Conservation (phyloP, 1,140 invertebrate genomes). For the Pentalonia nigronervosa region DNA sequence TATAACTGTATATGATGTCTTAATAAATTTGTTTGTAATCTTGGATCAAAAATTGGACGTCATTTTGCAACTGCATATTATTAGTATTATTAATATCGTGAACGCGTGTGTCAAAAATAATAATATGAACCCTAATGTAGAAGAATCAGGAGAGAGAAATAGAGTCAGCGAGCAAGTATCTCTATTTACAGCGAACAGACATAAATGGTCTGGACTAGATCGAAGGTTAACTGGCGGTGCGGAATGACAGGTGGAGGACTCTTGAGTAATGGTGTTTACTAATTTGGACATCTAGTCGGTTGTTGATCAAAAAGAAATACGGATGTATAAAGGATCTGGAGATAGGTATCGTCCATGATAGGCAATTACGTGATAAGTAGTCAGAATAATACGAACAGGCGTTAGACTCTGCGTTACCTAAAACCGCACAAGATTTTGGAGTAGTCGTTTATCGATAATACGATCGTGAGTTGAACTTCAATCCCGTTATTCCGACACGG, state of each 20-base stretch:
- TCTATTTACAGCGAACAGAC: not conserved
- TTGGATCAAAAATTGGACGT: not conserved
- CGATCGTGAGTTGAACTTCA: constrained; percentile 24
- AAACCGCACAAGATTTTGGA: not conserved
- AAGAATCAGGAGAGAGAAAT: not conserved
- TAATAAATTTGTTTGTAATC: not conserved
- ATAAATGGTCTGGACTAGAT: not conserved
- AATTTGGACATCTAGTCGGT: not conserved
- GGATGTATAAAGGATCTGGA: not conserved
- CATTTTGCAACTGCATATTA: not conserved
- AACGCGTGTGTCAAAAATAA: not conserved
- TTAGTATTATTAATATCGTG: not conserved
- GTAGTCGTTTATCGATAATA: constrained; percentile 14
- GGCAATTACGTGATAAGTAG: constrained; percentile 21
- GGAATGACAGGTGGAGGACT: not conserved
- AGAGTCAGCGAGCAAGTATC: not conserved
- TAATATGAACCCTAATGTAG: not conserved
- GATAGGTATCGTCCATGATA: not conserved
- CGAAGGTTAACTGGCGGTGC: not conserved
- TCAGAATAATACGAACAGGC: not conserved
- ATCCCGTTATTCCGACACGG: not conserved
- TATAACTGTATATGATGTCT: not conserved
- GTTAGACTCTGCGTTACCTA: not conserved
- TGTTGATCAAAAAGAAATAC: not conserved
- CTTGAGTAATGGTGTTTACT: not conserved